These are phyloP conservation scores for Hylyphantes graminicola DNA, from an alignment of 1,140 invertebrate species.

Conservation along the genomic window DNA sequence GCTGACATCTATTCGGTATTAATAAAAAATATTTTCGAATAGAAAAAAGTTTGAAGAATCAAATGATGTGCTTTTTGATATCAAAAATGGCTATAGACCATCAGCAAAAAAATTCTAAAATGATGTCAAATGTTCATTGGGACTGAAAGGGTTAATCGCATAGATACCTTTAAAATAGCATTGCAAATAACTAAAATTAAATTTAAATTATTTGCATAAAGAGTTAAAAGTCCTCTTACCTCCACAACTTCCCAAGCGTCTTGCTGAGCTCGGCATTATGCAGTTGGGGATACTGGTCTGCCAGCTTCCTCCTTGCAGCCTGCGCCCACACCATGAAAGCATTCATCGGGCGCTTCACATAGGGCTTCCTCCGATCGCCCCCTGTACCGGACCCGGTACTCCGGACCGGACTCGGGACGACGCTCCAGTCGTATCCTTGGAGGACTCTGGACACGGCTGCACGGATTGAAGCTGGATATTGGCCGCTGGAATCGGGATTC, in stretches of 20 bases:
- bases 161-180: no score
- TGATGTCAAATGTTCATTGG: no score
- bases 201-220: no score
- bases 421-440: constrained; percentile 84
- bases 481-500: constrained; percentile 8
- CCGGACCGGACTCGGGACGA: constrained; percentile 76
- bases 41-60: no score
- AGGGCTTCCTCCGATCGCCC: constrained; percentile 73
- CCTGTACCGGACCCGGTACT: constrained; percentile 61
- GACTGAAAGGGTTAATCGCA: no score
- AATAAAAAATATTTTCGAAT: no score
- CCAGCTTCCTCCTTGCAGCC: constrained; percentile 84
- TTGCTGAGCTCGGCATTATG: constrained; percentile 95
- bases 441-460: constrained; percentile 69
- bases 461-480: constrained; percentile 56
- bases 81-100: no score
- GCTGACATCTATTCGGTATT: no score
- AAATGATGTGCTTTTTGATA: no score
- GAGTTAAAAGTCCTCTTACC: constrained; percentile 71
- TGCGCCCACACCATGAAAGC: constrained; percentile 98
- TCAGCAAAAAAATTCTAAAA: no score
- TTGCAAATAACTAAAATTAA: no score
- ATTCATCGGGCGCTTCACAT: constrained; percentile 94
- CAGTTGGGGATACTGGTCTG: constrained; percentile 90
- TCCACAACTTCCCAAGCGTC: constrained; percentile 90